Evolutionary conservation across 2,113 vertebrate genomes (phyloP).

Genomic region (Bubo scandiacus): DNA sequence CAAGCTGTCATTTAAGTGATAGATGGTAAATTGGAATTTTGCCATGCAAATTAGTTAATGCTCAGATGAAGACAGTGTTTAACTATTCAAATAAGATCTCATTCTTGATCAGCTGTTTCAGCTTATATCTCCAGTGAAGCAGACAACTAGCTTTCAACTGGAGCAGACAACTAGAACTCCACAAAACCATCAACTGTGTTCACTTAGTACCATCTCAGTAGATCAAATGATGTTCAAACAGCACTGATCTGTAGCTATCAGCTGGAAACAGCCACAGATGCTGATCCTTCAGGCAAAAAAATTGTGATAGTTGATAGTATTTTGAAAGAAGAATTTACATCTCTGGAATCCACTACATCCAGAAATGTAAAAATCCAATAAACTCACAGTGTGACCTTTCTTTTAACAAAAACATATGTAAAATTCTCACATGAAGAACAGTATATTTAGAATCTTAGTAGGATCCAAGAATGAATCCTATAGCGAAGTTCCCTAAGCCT

Average conservation of each 20-base stretch:
- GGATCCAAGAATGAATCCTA: neutral
- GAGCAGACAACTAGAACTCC: conserved; percentile 51
- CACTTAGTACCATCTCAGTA: conserved; percentile 50
- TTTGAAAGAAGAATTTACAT: conserved; percentile 41
- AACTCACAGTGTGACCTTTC: neutral
- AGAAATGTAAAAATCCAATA: conserved; percentile 29
- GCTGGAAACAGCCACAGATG: conserved; percentile 53
- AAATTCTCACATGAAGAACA: neutral
- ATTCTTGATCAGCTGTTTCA: conserved; percentile 57
- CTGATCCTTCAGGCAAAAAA: conserved; percentile 52
- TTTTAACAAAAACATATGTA: conserved; percentile 1
- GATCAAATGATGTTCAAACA: conserved; percentile 52
- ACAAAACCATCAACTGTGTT: conserved; percentile 30
- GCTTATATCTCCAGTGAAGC: conserved; percentile 61
- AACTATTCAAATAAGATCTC: conserved; percentile 65
- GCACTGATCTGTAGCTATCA: conserved; percentile 71
- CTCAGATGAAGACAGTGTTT: conserved; percentile 56
- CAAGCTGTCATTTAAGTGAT: conserved; percentile 63
- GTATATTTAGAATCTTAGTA: conserved; percentile 1
- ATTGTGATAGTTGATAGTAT: neutral
- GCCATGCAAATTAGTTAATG: conserved; percentile 65
- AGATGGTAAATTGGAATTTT: conserved; percentile 62
- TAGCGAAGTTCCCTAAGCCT: neutral
- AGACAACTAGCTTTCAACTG: conserved; percentile 55
- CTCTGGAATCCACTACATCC: neutral